Evolutionary conservation across 2,797 vertebrate genomes (phyloP), one percentile per base, ranked within the genome.

Genomic region (Masticophis lateralis): DNA sequence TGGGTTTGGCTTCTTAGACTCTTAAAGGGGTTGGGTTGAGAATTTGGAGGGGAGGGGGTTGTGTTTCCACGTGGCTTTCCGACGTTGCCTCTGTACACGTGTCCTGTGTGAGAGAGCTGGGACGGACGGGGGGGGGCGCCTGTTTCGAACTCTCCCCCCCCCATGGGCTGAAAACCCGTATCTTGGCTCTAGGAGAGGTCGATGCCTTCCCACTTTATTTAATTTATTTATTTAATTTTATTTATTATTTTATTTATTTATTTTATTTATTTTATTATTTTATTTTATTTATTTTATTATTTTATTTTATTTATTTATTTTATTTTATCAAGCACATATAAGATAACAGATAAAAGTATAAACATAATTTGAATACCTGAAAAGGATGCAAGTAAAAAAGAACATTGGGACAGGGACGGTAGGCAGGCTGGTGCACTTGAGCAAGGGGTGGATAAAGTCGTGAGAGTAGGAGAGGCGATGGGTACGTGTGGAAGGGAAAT

Each of bases 81-180:
- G n/a, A 14, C 87, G 57, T 11, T 4, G 20, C 87, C 57, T 13
- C 32, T 5, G 59, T 43, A 89, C 57, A 60, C 37, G 59, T 63
- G 88, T 89, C 8, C 53, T 16, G 86, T 16, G 28, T 8, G 53
- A 55, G 16, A 55, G 8, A 56, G 86, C 22, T 43, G 56, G 32
- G 3, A 61, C 59, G 5, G 56, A 16, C 27, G 47, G 4, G 1
- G 28, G 20, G 74, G n/a, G 3, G 2, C 51, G 28, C 3, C 8
- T n/a, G 74, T 57, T 14, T 32, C 18, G 9, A 1, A 22, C 47
- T 10, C 27, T 28, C 0, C 37, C 37, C 0, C 0, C 43, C 0
- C 0, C 5, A 11, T 43, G 4, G 10, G 20, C 74, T 22, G 20
- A 79, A 43, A 79, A 79, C 9, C 20, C 37, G 37, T 22, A 5